Base-by-base conservation (phyloP, 37 sponge, comb jelly and placozoan species). In the Spongia lamella region DNA sequence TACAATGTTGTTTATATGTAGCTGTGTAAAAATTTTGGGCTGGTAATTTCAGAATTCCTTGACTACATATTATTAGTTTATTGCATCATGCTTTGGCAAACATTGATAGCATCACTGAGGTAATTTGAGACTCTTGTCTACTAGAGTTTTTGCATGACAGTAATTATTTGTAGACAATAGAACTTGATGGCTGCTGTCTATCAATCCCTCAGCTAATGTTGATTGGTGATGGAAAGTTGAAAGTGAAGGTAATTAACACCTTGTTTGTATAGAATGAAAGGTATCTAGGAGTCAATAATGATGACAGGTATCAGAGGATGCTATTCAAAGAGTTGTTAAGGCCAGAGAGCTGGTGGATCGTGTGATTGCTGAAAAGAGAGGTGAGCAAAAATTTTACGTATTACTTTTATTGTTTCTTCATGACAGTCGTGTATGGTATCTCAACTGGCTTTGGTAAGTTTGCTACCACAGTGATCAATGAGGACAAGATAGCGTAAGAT, bases 391-490 rank as follows among this genome's bases (percentile, higher is more conserved):
- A 32, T 71, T 51, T 20, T 5, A 53, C 55, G 3, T 25, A 2
- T 1, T 21, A 4, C 52, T 51, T 17, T 16, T 71, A 53, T 51
- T 21, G 27, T 68, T 47, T 49, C 54, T 71, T 43, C 9, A 43
- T 32, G 80, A 36, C 79, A 94, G 94, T 82, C 29, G 88, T 89
- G 19, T 96, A 96, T 53, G 96, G 93, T 2, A 58, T 96, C 54
- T 89, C 78, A 9, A 96, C 96, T 20, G 96, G 96, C 3, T 96
- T 96, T 75, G 96, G 96, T 7, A 89, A 82, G 62, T 96, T 96
- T 83, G 93, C 93, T 14, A 79, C 25, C 4, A 89, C 88, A 37
- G 39, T 63, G 6, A 83, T 96, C n/a, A 43, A 85, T 1, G 31
- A 31, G 31, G 71, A 70, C 15, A 83, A 87, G 27, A 58, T 87